These are phyloP conservation scores for Peromyscus californicus DNA, from an alignment of 2,113 vertebrate genomes.

Conservation along the genomic window DNA sequence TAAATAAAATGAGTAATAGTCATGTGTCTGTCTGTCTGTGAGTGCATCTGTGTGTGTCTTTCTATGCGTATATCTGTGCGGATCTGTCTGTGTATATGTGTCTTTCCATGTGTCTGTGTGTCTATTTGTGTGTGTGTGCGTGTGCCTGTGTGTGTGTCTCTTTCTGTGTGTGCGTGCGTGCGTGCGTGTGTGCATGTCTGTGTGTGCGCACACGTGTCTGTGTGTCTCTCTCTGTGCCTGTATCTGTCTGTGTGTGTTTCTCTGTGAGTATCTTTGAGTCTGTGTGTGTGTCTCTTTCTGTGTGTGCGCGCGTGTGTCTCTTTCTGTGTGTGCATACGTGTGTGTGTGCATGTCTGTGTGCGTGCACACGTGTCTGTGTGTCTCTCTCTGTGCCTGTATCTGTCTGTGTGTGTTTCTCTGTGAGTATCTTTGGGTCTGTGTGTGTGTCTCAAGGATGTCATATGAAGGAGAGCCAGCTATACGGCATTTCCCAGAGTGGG, in stretches of 20 bases:
- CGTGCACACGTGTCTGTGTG: neutral
- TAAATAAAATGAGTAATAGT: neutral
- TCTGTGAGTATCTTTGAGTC: no score
- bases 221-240: no score
- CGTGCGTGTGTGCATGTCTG: no score
- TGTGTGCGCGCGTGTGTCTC: fast-evolving
- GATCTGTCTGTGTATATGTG: no score
- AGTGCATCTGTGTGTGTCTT: neutral
- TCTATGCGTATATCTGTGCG: neutral
- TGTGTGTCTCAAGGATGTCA: neutral
- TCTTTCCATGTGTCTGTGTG: neutral
- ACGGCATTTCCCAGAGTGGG: neutral
- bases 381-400: neutral
- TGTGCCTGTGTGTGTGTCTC: neutral
- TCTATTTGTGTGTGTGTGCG: neutral
- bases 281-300: no score
- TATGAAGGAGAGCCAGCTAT: neutral
- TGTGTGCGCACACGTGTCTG: no score
- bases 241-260: no score
- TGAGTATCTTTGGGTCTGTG: neutral
- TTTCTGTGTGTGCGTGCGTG: neutral
- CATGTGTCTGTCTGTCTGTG: neutral
- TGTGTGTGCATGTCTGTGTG: neutral
- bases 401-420: neutral
- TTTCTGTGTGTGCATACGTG: neutral